These are phyloP conservation scores for Semotilus atromaculatus DNA, from an alignment of 2,797 vertebrate genomes.

Conservation along the genomic window DNA sequence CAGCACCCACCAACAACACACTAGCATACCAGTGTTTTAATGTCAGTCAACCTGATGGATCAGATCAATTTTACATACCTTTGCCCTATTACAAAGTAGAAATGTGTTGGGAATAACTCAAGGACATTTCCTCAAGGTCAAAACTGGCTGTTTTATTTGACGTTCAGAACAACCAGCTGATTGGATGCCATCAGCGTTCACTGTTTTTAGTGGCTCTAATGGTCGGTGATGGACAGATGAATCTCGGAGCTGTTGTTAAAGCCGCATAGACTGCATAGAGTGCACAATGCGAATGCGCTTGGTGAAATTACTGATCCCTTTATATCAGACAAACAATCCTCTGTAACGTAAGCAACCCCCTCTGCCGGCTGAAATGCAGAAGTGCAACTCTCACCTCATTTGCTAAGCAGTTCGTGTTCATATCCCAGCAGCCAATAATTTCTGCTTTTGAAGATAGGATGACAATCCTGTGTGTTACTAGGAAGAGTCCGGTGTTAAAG, in stretches of 20 bases:
- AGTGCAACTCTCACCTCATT: conserved; percentile 63
- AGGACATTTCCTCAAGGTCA: conserved; percentile 58
- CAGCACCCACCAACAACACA: not conserved
- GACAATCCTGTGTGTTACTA: conserved; percentile 67
- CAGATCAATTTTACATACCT: conserved; percentile 32
- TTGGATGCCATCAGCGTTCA: not conserved
- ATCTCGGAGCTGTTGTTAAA: not conserved
- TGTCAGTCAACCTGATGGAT: conserved; percentile 24
- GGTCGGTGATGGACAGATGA: conserved; percentile 9
- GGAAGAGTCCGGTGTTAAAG: conserved; percentile 63
- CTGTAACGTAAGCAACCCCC: conserved; percentile 36
- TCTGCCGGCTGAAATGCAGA: conserved; percentile 50
- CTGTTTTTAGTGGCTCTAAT: not conserved
- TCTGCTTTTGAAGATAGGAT: conserved; percentile 57
- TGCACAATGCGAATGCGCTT: not conserved
- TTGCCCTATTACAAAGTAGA: conserved; percentile 24
- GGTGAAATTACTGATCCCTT: conserved; percentile 15
- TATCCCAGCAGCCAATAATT: conserved; percentile 67
- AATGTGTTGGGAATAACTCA: conserved; percentile 28
- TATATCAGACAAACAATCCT: not conserved
- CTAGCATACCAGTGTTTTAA: not conserved
- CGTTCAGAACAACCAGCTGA: not conserved
- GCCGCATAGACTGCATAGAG: conserved; percentile 7
- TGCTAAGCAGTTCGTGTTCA: conserved; percentile 57
- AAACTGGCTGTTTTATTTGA: not conserved